Evolutionary conservation across 2,113 vertebrate genomes (phyloP), one percentile per base, ranked within the genome.

Genomic region (Mus spicilegus): DNA sequence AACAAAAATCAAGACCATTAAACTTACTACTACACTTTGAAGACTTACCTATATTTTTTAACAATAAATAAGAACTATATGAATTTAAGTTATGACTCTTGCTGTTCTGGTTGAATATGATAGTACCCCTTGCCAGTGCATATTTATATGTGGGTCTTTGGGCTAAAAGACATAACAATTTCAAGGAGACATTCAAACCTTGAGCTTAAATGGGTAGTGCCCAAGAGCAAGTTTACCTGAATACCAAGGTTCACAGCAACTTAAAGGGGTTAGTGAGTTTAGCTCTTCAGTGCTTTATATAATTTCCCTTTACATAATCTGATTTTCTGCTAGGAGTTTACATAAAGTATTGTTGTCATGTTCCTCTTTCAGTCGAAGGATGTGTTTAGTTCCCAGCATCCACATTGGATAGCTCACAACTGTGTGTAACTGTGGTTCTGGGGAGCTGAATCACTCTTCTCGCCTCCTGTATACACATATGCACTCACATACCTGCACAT

Each of bases 181-280:
- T 65, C 77, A 67, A 91, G 85, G 39, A 72, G 67, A 24, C 30
- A 56, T 91, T 95, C 24, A 54, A 26, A 67, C 67, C 54, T 95
- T 87, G 16, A 96, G 6, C 28, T 39, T 96, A 5, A 63, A 91
- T 87, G n/a, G 12, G 63, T 70, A 94, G 42, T 90, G 26, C 17
- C 81, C 33, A 61, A 58, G 63, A 86, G 22, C 28, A 89, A 84
- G 94, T 91, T 93, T 91, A 22, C 63, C 39, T 95, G 26, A 65
- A 72, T 91, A 78, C 69, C 28, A 87, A 61, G 2, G 36, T 91
- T 24, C 46, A 56, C 58, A 85, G 19, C 14, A 87, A 91, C 24
- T 54, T 65, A 86, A 87, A 42, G 42, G n/a, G 46, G 30, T 70
- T 87, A 67, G 30, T 49, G 76, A 77, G 78, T 84, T 97, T 95